Evolutionary conservation across 2,797 vertebrate species (phyloP).

Genomic region (Rhinatrema bivittatum): DNA sequence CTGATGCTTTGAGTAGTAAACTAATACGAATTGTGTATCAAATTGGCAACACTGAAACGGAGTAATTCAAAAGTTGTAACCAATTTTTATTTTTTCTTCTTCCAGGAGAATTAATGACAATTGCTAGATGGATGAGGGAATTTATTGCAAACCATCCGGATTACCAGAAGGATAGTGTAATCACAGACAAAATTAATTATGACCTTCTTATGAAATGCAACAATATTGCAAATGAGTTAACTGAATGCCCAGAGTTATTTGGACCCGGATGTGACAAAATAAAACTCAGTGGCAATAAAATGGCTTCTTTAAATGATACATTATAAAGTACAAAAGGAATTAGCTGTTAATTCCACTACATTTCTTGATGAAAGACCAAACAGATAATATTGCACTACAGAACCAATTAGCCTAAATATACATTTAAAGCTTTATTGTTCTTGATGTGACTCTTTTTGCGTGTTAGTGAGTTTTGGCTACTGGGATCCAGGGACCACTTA

Average conservation of each 20-base stretch:
- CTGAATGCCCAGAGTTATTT: constrained; percentile 83
- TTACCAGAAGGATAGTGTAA: constrained; percentile 91
- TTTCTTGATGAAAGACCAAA: constrained; percentile 66
- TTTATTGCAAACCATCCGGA: constrained; percentile 80
- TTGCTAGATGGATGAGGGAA: constrained; percentile 93
- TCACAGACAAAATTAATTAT: constrained; percentile 92
- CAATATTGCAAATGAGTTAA: constrained; percentile 75
- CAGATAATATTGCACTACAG: constrained; percentile 36
- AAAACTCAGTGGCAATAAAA: constrained; percentile 61
- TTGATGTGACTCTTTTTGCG: no score
- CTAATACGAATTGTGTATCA: no score
- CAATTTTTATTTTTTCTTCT: neutral
- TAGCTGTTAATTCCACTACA: constrained; percentile 22
- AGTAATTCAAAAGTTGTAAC: no score
- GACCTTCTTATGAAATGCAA: constrained; percentile 84
- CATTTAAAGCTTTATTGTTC: constrained; percentile 45
- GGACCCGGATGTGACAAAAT: constrained; percentile 74
- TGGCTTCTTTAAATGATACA: constrained; percentile 26
- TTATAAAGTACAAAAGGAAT: constrained; percentile 5
- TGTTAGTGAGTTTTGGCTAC: no score
- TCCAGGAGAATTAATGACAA: constrained; percentile 92
- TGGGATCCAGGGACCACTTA: no score
- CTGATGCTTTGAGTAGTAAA: no score
- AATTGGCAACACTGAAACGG: no score
- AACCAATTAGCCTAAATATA: constrained; percentile 35